Conservation (phyloP, 1,140 invertebrate genomes). For the Tetramorium alpestre region DNA sequence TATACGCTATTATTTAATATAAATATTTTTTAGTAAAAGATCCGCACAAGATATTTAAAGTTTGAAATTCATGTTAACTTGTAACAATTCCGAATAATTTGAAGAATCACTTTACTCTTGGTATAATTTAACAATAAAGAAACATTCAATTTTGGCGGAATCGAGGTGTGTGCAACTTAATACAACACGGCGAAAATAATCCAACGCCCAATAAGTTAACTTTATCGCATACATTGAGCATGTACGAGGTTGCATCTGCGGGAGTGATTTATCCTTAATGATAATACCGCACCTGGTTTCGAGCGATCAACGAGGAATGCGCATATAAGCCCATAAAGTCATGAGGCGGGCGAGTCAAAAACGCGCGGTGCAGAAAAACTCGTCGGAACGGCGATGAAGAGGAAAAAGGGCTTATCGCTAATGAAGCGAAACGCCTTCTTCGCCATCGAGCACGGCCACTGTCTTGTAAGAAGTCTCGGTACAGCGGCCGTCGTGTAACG, state of each 20-base stretch:
- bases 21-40: not conserved
- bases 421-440: constrained; percentile 81
- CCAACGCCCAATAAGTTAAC: constrained; percentile 47
- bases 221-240: constrained; percentile 58
- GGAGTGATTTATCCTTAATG: constrained; percentile 74
- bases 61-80: constrained; percentile 17
- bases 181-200: constrained; percentile 31
- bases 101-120: not conserved
- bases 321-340: constrained; percentile 71
- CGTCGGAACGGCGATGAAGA: constrained; percentile 68
- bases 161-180: constrained; percentile 21
- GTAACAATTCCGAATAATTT: constrained; percentile 9
- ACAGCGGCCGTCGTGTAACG: constrained; percentile 76
- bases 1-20: not conserved
- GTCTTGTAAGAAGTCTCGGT: constrained; percentile 75
- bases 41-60: not conserved
- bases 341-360: constrained; percentile 71
- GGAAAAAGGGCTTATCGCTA: constrained; percentile 78
- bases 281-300: constrained; percentile 72
- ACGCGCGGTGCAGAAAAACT: constrained; percentile 71
- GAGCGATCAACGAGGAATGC: constrained; percentile 75
- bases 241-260: constrained; percentile 62
- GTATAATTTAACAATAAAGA: constrained; percentile 23
- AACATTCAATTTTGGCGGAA: constrained; percentile 29
- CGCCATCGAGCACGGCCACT: constrained; percentile 73